These are phyloP conservation scores for Hypotaenidia okinawae DNA, from an alignment of 2,797 vertebrate species.

Conservation along the genomic window DNA sequence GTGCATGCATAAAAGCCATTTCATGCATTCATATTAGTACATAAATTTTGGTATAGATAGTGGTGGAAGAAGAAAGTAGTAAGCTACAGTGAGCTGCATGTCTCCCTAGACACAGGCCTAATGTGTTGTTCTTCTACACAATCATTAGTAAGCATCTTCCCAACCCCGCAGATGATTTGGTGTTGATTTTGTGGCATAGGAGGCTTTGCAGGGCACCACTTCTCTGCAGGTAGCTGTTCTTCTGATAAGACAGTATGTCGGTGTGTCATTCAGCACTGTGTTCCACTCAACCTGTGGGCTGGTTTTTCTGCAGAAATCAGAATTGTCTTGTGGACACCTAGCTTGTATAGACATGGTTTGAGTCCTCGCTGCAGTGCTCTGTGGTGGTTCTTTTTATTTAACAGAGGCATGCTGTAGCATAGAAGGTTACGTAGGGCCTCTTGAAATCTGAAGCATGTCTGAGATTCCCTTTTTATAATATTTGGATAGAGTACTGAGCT, in stretches of 20 bases:
- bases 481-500: background rate
- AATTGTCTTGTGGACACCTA: background rate
- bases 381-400: background rate
- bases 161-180: fast-evolving
- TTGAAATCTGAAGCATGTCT: background rate
- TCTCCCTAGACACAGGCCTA: background rate
- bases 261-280: fast-evolving
- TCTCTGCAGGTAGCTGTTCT: background rate
- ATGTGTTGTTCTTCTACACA: background rate
- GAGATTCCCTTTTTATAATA: background rate
- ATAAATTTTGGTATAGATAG: background rate
- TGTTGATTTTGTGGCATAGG: background rate
- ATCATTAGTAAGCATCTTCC: background rate
- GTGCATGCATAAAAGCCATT: background rate
- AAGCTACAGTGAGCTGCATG: background rate
- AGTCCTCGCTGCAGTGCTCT: background rate
- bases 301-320: background rate
- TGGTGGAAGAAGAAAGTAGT: background rate
- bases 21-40: background rate
- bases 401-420: fast-evolving
- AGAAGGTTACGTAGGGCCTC: background rate
- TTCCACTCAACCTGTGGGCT: background rate
- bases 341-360: background rate
- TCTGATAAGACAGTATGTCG: fast-evolving
- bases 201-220: fast-evolving